Evolutionary conservation across 2,888 invertebrate species (phyloP), one percentile per base, ranked within the genome.

Genomic region (Lottia scabra): DNA sequence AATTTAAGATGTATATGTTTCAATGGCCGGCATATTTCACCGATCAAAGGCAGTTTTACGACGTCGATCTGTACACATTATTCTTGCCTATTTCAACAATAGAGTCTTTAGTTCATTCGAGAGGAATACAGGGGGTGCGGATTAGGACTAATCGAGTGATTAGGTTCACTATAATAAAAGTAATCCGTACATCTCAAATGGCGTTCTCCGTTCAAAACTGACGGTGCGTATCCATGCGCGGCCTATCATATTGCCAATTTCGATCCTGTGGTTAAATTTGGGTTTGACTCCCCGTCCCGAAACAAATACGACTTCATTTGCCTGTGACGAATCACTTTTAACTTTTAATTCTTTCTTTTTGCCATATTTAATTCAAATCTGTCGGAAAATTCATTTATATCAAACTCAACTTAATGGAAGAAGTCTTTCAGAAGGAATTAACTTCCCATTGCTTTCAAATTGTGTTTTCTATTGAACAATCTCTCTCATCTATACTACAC

Each of bases 81-180:
- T 56, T 23, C 23, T 23, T 23, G 23, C 19, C 19, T 56, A 56
- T 56, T 23, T 23, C 56, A 56, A 56, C 56, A 56, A 56, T 56
- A 13, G 23, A 19, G 19, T 56, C 19, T 56, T 56, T 56, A 56
- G 56, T 56, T 19, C 56, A 23, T 12, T n/a, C 23, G 56, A 56
- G 56, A 56, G 23, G 56, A 56, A 56, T 56, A 56, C 56, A 56
- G 56, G 56, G 56, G 56, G 56, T 56, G 56, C 56, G 56, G 56
- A 56, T 56, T 56, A 56, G 23, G 19, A 56, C 56, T 56, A 56
- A 56, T 56, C 56, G 56, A 56, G 23, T 56, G 56, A 56, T 56
- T 56, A 56, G 56, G 56, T 56, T 56, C 56, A 56, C 56, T 56
- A 56, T 56, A 56, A 56, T 56, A 56, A 56, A 56, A 56, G 56